Percentiles rank a stretch among this genome's conserved stretches.
Conservation (phyloP, 2,888 invertebrate species). For the Aphodius granarius region DNA sequence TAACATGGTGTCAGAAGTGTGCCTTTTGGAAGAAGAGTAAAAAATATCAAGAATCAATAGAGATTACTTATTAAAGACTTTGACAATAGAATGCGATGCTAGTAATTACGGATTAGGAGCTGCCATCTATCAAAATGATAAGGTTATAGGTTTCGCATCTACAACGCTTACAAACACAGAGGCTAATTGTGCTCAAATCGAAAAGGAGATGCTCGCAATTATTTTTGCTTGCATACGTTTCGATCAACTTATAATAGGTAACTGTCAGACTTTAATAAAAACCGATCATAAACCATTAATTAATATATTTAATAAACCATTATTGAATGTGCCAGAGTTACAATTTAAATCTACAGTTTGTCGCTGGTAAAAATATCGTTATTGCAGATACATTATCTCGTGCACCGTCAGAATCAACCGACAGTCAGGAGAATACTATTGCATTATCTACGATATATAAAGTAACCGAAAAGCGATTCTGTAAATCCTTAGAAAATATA, state of each 20-base stretch:
- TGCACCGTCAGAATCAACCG: not conserved
- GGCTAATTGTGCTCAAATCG: not conserved
- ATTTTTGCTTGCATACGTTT: constrained; percentile 6
- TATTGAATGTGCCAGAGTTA: not conserved
- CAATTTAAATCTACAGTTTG: not conserved
- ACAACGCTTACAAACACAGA: not conserved
- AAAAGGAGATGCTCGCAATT: constrained; percentile 4
- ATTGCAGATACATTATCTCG: not conserved
- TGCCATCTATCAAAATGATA: not conserved
- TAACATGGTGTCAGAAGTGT: too few species aligned
- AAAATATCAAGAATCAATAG: too few species aligned
- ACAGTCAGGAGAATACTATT: constrained; percentile 1
- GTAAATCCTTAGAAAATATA: not conserved
- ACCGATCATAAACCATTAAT: not conserved
- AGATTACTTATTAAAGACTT: too few species aligned
- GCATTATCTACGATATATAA: not conserved
- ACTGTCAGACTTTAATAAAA: not conserved
- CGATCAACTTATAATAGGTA: constrained; percentile 5
- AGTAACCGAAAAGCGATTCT: not conserved
- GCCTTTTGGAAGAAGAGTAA: too few species aligned
- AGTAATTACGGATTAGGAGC: constrained; percentile 2
- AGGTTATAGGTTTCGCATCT: not conserved
- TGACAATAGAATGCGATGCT: constrained; percentile 11
- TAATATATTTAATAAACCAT: not conserved
- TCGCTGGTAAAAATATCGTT: not conserved